Conservation (phyloP, 2,888 invertebrate species). For the Archips xylosteana region DNA sequence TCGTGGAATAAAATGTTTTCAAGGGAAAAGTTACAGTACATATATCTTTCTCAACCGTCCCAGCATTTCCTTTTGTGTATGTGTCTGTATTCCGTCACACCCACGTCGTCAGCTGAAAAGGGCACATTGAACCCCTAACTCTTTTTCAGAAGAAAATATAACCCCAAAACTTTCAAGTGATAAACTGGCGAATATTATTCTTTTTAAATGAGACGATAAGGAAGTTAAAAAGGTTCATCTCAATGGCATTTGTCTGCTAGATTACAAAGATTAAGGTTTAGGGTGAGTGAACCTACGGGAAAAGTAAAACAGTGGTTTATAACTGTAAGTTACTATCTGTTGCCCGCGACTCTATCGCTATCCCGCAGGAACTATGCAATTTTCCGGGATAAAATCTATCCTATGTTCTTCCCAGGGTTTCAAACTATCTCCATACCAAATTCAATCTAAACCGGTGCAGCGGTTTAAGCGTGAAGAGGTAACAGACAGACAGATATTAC, state of each 20-base stretch:
- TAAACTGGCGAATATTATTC: constrained; percentile 26
- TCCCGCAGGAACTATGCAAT: no score
- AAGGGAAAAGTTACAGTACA: no score
- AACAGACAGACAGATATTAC: no score
- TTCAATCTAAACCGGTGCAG: no score
- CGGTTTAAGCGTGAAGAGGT: no score
- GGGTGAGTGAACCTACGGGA: not conserved
- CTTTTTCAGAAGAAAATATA: not conserved
- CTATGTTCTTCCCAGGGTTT: no score
- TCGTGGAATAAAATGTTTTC: no score
- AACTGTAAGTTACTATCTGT: no score
- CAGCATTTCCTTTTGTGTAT: not conserved
- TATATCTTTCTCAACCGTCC: not conserved
- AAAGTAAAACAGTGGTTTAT: not conserved
- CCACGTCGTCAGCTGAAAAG: not conserved
- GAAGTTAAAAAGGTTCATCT: constrained; percentile 25
- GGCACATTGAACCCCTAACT: not conserved
- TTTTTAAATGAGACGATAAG: constrained; percentile 34
- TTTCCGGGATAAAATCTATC: no score
- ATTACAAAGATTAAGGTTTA: not conserved
- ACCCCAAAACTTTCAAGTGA: constrained; percentile 9
- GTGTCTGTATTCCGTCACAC: not conserved
- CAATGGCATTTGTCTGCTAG: constrained; percentile 27
- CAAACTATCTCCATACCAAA: no score
- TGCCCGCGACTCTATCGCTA: no score